Evolutionary conservation across 2,797 vertebrate genomes (phyloP), one percentile per base, ranked within the genome.

Genomic region (Tolypeutes matacus): DNA sequence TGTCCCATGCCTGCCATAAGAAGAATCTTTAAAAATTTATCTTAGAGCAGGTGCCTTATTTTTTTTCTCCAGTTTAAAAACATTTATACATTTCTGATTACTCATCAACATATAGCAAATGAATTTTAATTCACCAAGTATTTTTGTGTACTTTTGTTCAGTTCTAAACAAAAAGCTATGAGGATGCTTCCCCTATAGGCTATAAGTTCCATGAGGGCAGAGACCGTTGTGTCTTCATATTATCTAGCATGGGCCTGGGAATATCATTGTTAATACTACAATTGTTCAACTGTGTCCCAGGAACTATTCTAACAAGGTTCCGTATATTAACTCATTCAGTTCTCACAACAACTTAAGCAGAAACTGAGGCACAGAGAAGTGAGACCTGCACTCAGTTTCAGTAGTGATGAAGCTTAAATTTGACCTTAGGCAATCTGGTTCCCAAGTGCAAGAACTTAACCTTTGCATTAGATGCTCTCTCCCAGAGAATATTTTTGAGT

Each of bases 11-110:
- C 56, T 89, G 10, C 78, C 56, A 14, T 58, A 18, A 80, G 23
- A 72, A 77, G 7, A 94, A 42, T 11, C 9, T 42, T 49, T 87
- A 18, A 72, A 76, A 89, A n/a, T 64, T 53, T n/a, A 60, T 73
- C 23, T 87, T 75, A 58, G 73, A 60, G 21, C 34, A 73, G 10
- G 65, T 73, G 51, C 36, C 23, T 62, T 85, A 46, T 21, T 67
- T n/a, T 69, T 69, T 78, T 89, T 46, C 36, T 91, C 17, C 46
- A 82, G 25, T 81, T 91, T 93, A 64, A 89, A 95, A 85, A 10
- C 23, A 39, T 20, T 29, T 14, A 6, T n/a, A 11, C 62, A 51
- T 11, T 64, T 62, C 21, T 89, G 12, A 34, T 69, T 88, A 27
- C 29, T 84, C 78, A 56, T 1, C 5, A 69, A 65, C 15, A 49